Evolutionary conservation across 2,113 vertebrate species (phyloP).

Genomic region (Triplophysa dalaica): DNA sequence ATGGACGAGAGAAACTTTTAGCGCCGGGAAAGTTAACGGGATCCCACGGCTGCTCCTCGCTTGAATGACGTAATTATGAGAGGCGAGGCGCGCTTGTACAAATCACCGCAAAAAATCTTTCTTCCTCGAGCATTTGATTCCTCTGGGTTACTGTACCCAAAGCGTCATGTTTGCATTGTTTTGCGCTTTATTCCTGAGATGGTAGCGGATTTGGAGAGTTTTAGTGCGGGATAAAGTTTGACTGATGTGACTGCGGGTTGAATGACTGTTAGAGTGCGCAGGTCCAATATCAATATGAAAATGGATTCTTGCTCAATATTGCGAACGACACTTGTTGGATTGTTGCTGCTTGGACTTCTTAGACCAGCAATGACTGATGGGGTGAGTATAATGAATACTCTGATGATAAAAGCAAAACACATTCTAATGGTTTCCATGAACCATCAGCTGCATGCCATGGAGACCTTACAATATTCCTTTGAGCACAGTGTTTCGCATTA

Average conservation of each 20-base stretch:
- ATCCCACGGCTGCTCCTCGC: not conserved
- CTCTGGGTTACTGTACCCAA: not conserved
- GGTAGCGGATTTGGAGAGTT: not conserved
- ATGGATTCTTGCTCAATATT: constrained; percentile 14
- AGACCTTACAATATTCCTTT: too few relatives aligned
- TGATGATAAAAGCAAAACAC: too few relatives aligned
- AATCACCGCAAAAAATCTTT: not conserved
- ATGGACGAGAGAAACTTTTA: constrained; percentile 34
- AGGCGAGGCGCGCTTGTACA: not conserved
- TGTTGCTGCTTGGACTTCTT: constrained; percentile 33
- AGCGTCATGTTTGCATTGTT: not conserved
- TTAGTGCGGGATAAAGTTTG: not conserved
- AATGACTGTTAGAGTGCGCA: not conserved
- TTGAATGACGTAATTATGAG: constrained; percentile 12
- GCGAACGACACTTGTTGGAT: constrained; percentile 15
- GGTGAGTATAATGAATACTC: constrained; percentile 36
- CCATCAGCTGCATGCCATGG: too few relatives aligned
- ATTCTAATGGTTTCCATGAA: too few relatives aligned
- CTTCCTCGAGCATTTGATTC: not conserved
- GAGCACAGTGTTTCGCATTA: too few relatives aligned
- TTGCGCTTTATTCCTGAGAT: not conserved
- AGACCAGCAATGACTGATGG: constrained; percentile 11
- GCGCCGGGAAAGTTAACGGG: not conserved
- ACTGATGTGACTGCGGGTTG: not conserved
- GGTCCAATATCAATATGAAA: not conserved